A percentile compares a stretch with the other conserved stretches of the same genome.
Conservation (phyloP, 2,797 vertebrate genomes). For the Peromyscus melanophrys region DNA sequence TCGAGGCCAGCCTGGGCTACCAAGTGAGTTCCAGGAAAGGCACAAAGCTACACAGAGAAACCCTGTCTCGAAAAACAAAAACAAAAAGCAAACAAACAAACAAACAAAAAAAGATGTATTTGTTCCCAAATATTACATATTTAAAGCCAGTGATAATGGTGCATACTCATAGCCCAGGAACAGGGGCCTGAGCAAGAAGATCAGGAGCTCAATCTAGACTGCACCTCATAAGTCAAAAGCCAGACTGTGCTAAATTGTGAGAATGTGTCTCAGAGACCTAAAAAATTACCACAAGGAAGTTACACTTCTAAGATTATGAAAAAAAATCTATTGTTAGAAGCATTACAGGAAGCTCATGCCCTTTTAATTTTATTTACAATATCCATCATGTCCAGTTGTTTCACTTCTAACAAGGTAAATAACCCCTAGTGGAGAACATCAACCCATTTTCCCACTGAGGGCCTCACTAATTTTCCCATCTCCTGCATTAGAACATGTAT, state of each 20-base stretch:
- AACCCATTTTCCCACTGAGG: not conserved
- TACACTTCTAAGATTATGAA: not conserved
- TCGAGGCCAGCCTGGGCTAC: no score
- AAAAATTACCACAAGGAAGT: not conserved
- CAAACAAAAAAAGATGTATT: not conserved
- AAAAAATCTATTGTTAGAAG: not conserved
- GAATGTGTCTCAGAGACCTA: not conserved
- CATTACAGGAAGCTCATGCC: not conserved
- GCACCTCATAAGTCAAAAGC: not conserved
- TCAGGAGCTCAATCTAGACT: not conserved
- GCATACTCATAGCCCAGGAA: not conserved
- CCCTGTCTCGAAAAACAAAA: no score
- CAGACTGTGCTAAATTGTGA: not conserved
- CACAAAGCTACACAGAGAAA: no score
- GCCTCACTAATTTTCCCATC: not conserved
- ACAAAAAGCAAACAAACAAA: no score
- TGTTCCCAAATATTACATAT: not conserved
- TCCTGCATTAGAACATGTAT: not conserved
- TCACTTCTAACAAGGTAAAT: not conserved
- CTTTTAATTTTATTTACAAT: conserved; percentile 39
- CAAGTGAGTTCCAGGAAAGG: no score
- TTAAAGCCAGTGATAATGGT: not conserved
- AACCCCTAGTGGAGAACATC: not conserved
- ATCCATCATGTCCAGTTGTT: not conserved
- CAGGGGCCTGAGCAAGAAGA: not conserved